phyloP scores from a whole-genome alignment of 2,888 invertebrate species.

The Stomorhina lunata region DNA sequence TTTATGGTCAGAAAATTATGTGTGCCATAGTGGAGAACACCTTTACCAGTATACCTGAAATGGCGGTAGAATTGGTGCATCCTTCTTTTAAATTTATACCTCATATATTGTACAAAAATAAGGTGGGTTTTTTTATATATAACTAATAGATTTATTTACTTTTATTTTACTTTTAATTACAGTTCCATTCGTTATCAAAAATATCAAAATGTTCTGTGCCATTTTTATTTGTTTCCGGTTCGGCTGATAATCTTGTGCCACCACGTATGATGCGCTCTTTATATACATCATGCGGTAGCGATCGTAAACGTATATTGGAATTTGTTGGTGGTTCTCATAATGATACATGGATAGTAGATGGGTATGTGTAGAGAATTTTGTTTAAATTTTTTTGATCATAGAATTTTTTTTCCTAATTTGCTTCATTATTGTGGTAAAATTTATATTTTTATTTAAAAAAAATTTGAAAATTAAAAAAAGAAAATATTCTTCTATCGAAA shows the following conservation, averaged over 20 bases:
- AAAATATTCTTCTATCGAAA: too few relatives aligned
- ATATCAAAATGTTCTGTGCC: conserved; percentile 87
- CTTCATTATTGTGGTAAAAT: too few relatives aligned
- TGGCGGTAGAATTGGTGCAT: conserved; percentile 88
- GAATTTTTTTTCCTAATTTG: neutral
- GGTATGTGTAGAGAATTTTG: conserved; percentile 81
- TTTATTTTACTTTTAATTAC: conserved; percentile 72
- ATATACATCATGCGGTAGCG: conserved; percentile 87
- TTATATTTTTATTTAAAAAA: too few relatives aligned
- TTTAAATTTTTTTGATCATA: neutral
- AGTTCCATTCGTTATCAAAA: conserved; percentile 89
- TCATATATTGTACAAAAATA: conserved; percentile 92
- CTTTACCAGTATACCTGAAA: conserved; percentile 96
- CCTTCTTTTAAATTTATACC: conserved; percentile 88
- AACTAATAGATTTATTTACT: neutral
- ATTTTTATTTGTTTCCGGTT: conserved; percentile 92
- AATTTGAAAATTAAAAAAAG: too few relatives aligned
- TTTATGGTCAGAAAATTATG: conserved; percentile 90
- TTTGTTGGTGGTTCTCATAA: conserved; percentile 94
- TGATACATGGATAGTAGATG: conserved; percentile 95
- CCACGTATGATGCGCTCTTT: conserved; percentile 93
- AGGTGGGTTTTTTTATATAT: conserved; percentile 82
- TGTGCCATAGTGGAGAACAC: conserved; percentile 96
- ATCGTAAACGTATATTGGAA: conserved; percentile 88
- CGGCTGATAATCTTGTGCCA: conserved; percentile 92